A percentile compares a stretch with the other conserved stretches of the same genome.
Evolutionary conservation across 1,140 invertebrate species (phyloP).

Genomic region (Latrodectus geometricus): DNA sequence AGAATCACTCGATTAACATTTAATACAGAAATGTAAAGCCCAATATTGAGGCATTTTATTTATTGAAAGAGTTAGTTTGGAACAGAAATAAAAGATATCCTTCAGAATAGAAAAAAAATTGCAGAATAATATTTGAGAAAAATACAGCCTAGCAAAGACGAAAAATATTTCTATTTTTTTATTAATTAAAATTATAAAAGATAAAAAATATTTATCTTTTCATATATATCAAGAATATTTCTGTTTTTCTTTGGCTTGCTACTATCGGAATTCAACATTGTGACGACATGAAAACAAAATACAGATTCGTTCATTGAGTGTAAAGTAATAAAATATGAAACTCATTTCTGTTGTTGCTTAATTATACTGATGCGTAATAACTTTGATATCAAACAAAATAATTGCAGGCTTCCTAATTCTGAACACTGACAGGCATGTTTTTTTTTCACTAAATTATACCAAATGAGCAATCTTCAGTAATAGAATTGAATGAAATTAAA

Average conservation of each 20-base stretch:
- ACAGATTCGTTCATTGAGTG: slow-evolving; percentile 26
- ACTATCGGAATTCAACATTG: slow-evolving; percentile 60
- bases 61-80: slow-evolving; percentile 57
- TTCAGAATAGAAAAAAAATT: slow-evolving; percentile 59
- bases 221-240: too few species aligned
- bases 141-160: slow-evolving; percentile 12
- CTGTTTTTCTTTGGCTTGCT: slow-evolving; percentile 19
- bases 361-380: slow-evolving; percentile 62
- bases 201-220: too few species aligned
- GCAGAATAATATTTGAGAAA: slow-evolving; percentile 26
- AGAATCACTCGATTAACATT: too few species aligned
- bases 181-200: too few species aligned
- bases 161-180: too few species aligned
- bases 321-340: slow-evolving; percentile 63
- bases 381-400: slow-evolving; percentile 62
- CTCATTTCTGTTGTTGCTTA: slow-evolving; percentile 60
- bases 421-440: slow-evolving; percentile 59
- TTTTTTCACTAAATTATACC: slow-evolving; percentile 60
- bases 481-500: too few species aligned
- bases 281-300: slow-evolving; percentile 22
- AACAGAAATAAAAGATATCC: slow-evolving; percentile 51
- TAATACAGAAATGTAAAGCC: too few species aligned
- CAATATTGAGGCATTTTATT: too few species aligned
- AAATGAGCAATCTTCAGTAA: background rate
- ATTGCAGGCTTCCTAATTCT: slow-evolving; percentile 56